Base-by-base conservation (phyloP, 2,888 invertebrate species). In the Tanypteryx hageni region DNA sequence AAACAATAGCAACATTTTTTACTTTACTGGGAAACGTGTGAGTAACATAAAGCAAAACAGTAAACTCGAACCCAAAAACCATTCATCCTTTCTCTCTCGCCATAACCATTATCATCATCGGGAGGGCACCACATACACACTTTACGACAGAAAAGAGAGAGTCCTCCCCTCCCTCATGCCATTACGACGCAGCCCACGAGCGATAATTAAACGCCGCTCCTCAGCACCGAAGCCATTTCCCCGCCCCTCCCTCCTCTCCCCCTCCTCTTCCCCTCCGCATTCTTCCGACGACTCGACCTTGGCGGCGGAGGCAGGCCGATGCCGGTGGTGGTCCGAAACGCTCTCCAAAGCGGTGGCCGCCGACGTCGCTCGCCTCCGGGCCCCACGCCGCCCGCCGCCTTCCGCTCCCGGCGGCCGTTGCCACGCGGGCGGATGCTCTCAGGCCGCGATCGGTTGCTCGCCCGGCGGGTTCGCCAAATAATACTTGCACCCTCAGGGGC, bases 111-210 rank as follows among this genome's bases (percentile, higher is more conserved):
- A 44, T 44, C 44, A 5, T 44, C 44, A 44, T 44, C 76, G 10
- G 76, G 27, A 27, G 76, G 27, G 27, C 76, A 76, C 76, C 22
- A 22, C 76, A 76, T 27, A 44, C 44, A 44, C 76, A 27, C 27
- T 27, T 76, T 76, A 76, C 22, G 76, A 22, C 22, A 27, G 22
- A 27, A 76, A 13, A 76, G 11, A 76, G 22, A 76, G 44, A 44
- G 44, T 76, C 76, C 27, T 76, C 76, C 14, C 2, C 22, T 76
- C 68, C 18, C 59, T 61, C 11, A 44, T 31, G 89, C 89, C 89
- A 89, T 89, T 89, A 64, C 61, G 44, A 89, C 27, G 89, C 61
- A 61, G 89, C 16, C 89, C 89, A 89, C 89, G 59, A 58, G 89
- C 61, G 18, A 61, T 89, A 89, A 89, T 89, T 89, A 89, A 89